phyloP scores from a whole-genome alignment of 2,888 invertebrate genomes.

The Nephrotoma guestfalica region DNA sequence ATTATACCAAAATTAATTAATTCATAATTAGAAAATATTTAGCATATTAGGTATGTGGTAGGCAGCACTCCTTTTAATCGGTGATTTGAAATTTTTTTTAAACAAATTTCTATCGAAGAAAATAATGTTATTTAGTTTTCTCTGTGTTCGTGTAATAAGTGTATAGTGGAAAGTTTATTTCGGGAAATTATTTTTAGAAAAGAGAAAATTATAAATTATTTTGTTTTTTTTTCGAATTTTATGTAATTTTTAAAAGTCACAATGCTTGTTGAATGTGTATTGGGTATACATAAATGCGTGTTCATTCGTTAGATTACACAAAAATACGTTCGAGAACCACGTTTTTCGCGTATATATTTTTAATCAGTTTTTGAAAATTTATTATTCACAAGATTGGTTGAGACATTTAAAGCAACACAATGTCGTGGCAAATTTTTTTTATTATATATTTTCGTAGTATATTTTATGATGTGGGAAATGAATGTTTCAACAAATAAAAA shows the following conservation, averaged over 20 bases:
- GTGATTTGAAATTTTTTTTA: neutral
- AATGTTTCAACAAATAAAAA: neutral
- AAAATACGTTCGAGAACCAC: neutral
- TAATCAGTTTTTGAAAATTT: neutral
- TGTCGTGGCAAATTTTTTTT: neutral
- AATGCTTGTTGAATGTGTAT: neutral
- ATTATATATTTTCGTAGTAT: neutral
- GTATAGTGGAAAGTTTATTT: neutral
- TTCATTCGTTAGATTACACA: neutral
- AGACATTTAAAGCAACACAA: neutral
- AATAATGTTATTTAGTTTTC: neutral
- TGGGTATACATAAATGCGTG: neutral
- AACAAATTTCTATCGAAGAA: neutral
- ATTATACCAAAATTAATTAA: neutral
- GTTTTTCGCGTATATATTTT: neutral
- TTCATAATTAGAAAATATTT: neutral
- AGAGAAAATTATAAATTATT: neutral
- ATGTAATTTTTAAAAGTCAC: neutral
- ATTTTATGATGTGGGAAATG: neutral
- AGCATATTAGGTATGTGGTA: neutral
- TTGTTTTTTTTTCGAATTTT: neutral
- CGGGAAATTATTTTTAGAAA: neutral
- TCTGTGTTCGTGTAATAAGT: neutral
- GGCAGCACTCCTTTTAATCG: neutral
- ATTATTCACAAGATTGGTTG: neutral